A percentile compares a stretch with the other conserved stretches of the same genome.
Evolutionary conservation across 2,888 invertebrate species (phyloP).

Genomic region (Lasioglossum vierecki): DNA sequence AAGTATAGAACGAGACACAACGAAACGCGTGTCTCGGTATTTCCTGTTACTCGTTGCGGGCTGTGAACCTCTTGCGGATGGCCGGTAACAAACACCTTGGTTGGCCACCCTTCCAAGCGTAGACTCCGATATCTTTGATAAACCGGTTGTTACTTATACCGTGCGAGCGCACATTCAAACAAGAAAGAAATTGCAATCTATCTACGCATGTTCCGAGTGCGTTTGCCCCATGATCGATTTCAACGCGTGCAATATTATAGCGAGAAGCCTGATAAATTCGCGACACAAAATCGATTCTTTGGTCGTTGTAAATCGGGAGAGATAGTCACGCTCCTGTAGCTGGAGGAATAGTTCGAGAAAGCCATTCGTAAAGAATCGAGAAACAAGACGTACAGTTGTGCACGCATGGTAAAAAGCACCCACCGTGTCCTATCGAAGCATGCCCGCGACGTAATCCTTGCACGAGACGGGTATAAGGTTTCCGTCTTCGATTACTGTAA

Average conservation of each 20-base stretch:
- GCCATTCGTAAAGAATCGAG: background rate
- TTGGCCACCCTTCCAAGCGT: slow-evolving; percentile 34
- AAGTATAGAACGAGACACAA: background rate
- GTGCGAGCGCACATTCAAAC: slow-evolving; percentile 67
- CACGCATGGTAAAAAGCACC: background rate
- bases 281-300: background rate
- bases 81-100: slow-evolving; percentile 17
- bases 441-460: slow-evolving; percentile 27
- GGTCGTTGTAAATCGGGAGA: background rate
- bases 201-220: background rate
- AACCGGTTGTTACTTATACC: slow-evolving; percentile 78
- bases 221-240: background rate
- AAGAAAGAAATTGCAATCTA: slow-evolving; percentile 11
- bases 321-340: background rate
- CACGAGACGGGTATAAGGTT: slow-evolving; percentile 73
- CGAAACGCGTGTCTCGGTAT: slow-evolving; percentile 20
- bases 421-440: background rate
- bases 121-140: slow-evolving; percentile 52
- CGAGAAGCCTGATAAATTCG: background rate
- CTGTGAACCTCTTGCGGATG: slow-evolving; percentile 4
- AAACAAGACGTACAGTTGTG: background rate
- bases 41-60: slow-evolving; percentile 50
- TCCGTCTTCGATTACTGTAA: slow-evolving; percentile 78
- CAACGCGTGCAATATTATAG: background rate
- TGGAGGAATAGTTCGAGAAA: background rate